These are phyloP conservation scores for Hipposideros armiger DNA, from an alignment of 2,113 vertebrate species.

Conservation along the genomic window DNA sequence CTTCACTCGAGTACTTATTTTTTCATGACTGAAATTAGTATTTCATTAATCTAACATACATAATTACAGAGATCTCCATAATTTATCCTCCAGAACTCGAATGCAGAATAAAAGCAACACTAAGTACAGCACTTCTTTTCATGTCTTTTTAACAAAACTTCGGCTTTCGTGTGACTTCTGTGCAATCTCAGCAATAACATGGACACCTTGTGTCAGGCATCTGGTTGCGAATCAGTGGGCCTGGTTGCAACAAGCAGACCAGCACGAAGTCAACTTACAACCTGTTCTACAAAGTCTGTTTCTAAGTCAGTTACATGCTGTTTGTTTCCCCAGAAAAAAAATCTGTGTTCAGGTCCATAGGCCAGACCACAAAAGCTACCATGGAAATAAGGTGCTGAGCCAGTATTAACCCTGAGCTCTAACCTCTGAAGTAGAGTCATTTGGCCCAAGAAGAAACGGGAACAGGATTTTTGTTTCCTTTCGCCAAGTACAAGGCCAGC, in stretches of 20 bases:
- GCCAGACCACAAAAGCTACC: constrained; percentile 46
- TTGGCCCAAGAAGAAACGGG: constrained; percentile 15
- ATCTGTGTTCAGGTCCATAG: neutral
- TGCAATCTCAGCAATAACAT: neutral
- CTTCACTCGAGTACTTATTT: constrained; percentile 21
- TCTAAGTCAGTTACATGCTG: constrained; percentile 13
- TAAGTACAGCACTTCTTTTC: neutral
- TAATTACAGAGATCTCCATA: constrained; percentile 15
- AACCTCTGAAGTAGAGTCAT: neutral
- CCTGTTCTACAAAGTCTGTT: neutral
- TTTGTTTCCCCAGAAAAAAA: constrained; percentile 36
- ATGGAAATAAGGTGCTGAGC: neutral
- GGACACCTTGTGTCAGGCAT: neutral
- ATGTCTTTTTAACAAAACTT: constrained; percentile 39
- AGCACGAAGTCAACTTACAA: neutral
- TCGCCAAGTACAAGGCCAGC: neutral
- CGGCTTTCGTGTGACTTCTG: neutral
- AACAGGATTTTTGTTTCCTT: neutral
- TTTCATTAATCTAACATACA: constrained; percentile 2
- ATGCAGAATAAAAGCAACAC: constrained; percentile 38
- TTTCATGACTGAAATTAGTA: neutral
- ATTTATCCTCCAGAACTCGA: neutral
- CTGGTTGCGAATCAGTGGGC: neutral
- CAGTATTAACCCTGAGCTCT: neutral
- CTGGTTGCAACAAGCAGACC: neutral